phyloP scores from a whole-genome alignment of 2,797 vertebrate species.

The Fistularia tabacaria region DNA sequence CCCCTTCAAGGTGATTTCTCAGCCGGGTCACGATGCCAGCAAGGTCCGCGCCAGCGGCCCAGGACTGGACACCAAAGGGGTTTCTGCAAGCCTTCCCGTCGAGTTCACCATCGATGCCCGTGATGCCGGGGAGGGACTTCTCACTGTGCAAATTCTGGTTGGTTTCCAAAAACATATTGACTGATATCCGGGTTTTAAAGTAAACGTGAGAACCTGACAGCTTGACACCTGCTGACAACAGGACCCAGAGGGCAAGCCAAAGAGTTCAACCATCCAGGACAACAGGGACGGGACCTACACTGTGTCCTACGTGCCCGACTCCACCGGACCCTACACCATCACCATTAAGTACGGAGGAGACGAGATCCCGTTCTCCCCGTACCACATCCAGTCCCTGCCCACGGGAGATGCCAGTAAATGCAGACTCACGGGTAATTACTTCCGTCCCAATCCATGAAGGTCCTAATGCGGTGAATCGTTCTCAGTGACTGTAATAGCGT shows the following conservation, averaged over 20 bases:
- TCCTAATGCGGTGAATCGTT: constrained; percentile 3
- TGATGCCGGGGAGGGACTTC: constrained; percentile 90
- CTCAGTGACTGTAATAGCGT: background rate
- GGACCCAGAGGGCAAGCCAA: constrained; percentile 93
- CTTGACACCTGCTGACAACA: constrained; percentile 39
- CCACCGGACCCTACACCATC: constrained; percentile 88
- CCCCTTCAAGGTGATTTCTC: constrained; percentile 91
- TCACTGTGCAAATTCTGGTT: constrained; percentile 95
- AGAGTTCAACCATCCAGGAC: constrained; percentile 91
- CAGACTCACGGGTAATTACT: constrained; percentile 79
- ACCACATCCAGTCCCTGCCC: constrained; percentile 86
- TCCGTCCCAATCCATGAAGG: background rate
- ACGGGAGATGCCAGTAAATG: constrained; percentile 94
- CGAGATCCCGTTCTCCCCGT: constrained; percentile 88
- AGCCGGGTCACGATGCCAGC: constrained; percentile 91
- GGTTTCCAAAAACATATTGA: constrained; percentile 20
- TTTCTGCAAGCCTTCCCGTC: constrained; percentile 90
- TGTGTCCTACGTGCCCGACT: constrained; percentile 88
- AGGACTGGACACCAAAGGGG: constrained; percentile 85
- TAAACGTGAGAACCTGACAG: too few species aligned
- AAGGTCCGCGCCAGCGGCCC: constrained; percentile 94
- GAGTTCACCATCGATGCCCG: constrained; percentile 96
- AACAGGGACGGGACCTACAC: constrained; percentile 91
- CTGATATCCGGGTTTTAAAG: too few species aligned
- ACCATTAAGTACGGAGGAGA: constrained; percentile 91